A percentile compares a stretch with the other conserved stretches of the same genome.
These are phyloP conservation scores for Solenodon paradoxus DNA, from an alignment of 2,113 vertebrate species.

Conservation along the genomic window DNA sequence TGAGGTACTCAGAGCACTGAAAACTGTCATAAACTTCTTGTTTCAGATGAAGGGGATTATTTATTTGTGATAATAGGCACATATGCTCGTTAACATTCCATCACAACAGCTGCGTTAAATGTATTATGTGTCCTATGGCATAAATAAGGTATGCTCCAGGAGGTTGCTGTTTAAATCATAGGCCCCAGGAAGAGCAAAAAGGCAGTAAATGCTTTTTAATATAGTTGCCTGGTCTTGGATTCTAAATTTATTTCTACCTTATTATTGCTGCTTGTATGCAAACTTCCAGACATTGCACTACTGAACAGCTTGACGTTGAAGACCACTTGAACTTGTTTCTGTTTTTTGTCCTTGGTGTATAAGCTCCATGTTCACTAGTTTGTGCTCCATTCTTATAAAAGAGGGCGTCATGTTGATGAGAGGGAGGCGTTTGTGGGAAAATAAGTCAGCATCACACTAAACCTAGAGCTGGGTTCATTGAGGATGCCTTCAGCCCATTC, in stretches of 20 bases:
- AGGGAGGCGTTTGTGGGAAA: not conserved
- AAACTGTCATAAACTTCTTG: constrained; percentile 61
- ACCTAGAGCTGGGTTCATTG: not conserved
- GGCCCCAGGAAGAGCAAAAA: constrained; percentile 41
- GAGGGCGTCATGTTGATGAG: accelerated
- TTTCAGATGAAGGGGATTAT: constrained; percentile 70
- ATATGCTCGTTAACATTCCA: constrained; percentile 68
- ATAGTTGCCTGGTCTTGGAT: not conserved
- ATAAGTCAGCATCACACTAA: not conserved
- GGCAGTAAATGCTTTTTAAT: constrained; percentile 27
- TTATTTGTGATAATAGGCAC: constrained; percentile 71
- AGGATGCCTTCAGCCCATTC: not conserved
- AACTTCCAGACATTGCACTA: not conserved
- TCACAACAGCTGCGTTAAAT: constrained; percentile 57
- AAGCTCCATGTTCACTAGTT: not conserved
- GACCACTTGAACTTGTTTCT: not conserved
- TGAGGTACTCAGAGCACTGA: constrained; percentile 48
- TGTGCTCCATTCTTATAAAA: not conserved
- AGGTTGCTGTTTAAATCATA: constrained; percentile 39
- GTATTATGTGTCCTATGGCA: constrained; percentile 23
- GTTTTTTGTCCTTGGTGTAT: not conserved
- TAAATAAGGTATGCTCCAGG: constrained; percentile 54
- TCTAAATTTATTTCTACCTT: not conserved
- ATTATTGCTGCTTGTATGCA: not conserved
- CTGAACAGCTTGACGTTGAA: not conserved